Percentiles rank a stretch among this genome's conserved stretches.
These are phyloP conservation scores for Steinernema carpocapsae DNA, from an alignment of 2,888 invertebrate genomes.

Conservation along the genomic window DNA sequence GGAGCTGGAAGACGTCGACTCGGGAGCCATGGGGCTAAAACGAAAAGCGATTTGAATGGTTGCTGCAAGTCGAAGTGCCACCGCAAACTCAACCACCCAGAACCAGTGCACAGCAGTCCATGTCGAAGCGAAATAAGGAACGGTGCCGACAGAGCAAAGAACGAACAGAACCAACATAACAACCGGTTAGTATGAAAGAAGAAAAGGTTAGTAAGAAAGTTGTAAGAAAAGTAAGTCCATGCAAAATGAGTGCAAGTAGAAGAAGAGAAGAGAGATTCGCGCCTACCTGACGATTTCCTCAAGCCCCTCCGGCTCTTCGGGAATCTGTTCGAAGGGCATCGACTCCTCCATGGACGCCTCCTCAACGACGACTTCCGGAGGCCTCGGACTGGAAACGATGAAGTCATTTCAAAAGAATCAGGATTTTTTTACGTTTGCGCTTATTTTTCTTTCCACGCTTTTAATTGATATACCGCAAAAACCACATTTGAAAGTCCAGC, in stretches of 20 bases:
- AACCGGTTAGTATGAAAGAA: background rate
- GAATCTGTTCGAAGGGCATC: constrained; percentile 33
- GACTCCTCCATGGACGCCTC: constrained; percentile 24
- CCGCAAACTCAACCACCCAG: constrained; percentile 25
- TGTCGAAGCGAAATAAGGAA: constrained; percentile 4
- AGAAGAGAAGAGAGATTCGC: background rate
- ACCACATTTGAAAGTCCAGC: no score
- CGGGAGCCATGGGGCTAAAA: constrained; percentile 47
- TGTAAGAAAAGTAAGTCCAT: background rate
- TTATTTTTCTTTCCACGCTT: no score
- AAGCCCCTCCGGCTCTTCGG: constrained; percentile 12
- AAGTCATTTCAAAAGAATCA: background rate
- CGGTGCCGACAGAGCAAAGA: constrained; percentile 19
- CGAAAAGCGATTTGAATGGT: background rate
- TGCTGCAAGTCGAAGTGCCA: constrained; percentile 7
- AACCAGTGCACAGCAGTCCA: constrained; percentile 5
- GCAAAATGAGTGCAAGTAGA: constrained; percentile 6
- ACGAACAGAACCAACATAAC: constrained; percentile 14
- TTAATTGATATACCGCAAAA: no score
- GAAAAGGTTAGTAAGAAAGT: constrained; percentile 21
- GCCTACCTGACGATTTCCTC: constrained; percentile 34
- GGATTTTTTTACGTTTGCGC: no score
- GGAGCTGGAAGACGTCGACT: constrained; percentile 50
- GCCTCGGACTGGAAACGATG: background rate
- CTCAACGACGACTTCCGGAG: constrained; percentile 31